These are phyloP conservation scores for Leptoclinus maculatus DNA, from an alignment of 2,797 vertebrate genomes.

Conservation along the genomic window DNA sequence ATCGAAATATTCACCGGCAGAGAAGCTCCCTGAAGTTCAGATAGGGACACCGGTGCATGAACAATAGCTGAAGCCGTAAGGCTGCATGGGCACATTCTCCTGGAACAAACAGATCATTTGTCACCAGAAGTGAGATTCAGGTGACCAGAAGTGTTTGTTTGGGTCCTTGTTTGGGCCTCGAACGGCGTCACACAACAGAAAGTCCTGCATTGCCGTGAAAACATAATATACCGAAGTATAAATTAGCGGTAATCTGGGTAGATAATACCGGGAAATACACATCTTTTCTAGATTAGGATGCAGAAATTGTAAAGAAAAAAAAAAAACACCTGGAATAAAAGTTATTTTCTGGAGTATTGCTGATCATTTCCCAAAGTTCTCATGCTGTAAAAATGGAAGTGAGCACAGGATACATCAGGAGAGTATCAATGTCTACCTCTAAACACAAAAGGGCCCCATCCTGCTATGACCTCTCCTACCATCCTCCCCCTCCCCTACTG, in stretches of 20 bases:
- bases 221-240: not conserved
- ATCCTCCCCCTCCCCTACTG: constrained; percentile 88
- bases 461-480: constrained; percentile 84
- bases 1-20: constrained; percentile 70
- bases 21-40: constrained; percentile 89
- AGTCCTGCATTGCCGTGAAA: not conserved
- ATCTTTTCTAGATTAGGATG: not conserved
- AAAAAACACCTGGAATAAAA: constrained; percentile 15
- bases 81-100: constrained; percentile 40
- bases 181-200: not conserved
- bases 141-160: constrained; percentile 28
- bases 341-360: constrained; percentile 19
- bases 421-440: constrained; percentile 78
- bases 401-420: constrained; percentile 80
- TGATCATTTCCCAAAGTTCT: constrained; percentile 40
- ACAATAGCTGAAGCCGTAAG: constrained; percentile 79
- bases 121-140: constrained; percentile 34
- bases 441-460: constrained; percentile 82
- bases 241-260: not conserved
- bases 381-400: constrained; percentile 85
- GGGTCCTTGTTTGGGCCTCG: constrained; percentile 7
- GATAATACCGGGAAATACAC: constrained; percentile 12
- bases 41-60: constrained; percentile 91
- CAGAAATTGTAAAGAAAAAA: constrained; percentile 1
- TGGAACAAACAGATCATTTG: constrained; percentile 35